Evolutionary conservation across 2,113 vertebrate genomes (phyloP).

Genomic region (Aythya baeri): DNA sequence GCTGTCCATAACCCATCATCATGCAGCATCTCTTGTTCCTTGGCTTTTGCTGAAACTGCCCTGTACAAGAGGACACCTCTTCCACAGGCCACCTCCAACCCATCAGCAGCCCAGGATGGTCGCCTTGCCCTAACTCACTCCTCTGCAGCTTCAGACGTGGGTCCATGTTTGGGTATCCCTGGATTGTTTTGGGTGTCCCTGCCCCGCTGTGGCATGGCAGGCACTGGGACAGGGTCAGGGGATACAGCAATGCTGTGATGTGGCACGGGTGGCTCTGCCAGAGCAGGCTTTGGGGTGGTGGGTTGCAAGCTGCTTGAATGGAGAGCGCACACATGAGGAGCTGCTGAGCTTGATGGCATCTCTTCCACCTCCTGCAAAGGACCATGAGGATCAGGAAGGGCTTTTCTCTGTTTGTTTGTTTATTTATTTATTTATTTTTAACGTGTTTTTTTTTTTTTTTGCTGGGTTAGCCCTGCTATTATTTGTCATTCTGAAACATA

Average conservation of each 20-base stretch:
- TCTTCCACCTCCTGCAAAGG: not conserved
- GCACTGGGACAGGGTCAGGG: not conserved
- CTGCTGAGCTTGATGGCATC: not conserved
- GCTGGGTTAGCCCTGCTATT: not conserved
- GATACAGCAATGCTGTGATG: fast-evolving
- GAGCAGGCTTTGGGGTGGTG: not conserved
- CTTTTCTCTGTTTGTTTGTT: not conserved
- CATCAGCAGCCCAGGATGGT: not conserved
- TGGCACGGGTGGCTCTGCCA: not conserved
- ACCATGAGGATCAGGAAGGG: not conserved
- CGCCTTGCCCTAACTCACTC: not conserved
- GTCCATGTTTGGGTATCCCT: too few relatives aligned
- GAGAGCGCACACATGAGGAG: not conserved
- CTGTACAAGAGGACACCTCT: not conserved
- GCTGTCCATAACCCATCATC: not conserved
- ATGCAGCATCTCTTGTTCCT: not conserved
- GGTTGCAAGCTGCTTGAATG: not conserved
- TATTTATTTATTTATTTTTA: not conserved
- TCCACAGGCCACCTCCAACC: not conserved
- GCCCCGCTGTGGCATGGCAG: not conserved
- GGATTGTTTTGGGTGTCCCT: not conserved
- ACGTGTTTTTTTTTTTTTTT: not conserved
- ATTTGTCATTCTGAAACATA: not conserved
- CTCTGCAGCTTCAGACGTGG: not conserved
- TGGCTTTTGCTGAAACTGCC: not conserved